phyloP scores from a whole-genome alignment of 2,888 invertebrate genomes.

The Perithous albicinctus region DNA sequence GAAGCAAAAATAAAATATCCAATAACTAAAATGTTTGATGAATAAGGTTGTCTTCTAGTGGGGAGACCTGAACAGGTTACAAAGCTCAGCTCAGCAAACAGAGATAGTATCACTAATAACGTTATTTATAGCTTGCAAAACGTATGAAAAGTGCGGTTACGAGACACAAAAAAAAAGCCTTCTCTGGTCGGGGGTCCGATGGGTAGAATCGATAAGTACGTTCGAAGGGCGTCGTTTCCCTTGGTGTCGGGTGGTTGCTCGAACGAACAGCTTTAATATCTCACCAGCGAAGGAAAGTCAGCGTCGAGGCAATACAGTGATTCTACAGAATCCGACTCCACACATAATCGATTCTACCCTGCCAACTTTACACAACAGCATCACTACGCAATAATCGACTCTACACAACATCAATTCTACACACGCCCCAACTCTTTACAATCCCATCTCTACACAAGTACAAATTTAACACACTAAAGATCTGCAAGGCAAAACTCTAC shows the following conservation, averaged over 20 bases:
- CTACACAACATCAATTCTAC: no score
- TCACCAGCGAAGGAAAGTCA: slow-evolving; percentile 13
- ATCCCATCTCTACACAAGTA: no score
- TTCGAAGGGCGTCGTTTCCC: slow-evolving; percentile 37
- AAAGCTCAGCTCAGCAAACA: background rate
- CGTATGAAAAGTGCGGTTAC: slow-evolving; percentile 18
- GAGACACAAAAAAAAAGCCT: slow-evolving; percentile 24
- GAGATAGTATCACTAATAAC: background rate
- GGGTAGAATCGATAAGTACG: slow-evolving; percentile 33
- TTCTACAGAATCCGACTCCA: no score
- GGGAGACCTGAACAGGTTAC: background rate
- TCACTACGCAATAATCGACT: no score
- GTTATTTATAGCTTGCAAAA: slow-evolving; percentile 15
- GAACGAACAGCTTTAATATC: slow-evolving; percentile 33
- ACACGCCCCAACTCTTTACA: no score
- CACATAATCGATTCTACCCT: no score
- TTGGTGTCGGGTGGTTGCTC: slow-evolving; percentile 25
- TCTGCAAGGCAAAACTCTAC: no score
- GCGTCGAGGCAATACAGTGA: no score
- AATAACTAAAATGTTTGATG: background rate
- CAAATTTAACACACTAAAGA: no score
- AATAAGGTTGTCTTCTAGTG: background rate
- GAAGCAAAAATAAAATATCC: no score
- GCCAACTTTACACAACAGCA: no score
- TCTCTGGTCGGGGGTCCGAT: background rate